Conservation (phyloP, 2,888 invertebrate species). For the Ectemnius cavifrons region DNA sequence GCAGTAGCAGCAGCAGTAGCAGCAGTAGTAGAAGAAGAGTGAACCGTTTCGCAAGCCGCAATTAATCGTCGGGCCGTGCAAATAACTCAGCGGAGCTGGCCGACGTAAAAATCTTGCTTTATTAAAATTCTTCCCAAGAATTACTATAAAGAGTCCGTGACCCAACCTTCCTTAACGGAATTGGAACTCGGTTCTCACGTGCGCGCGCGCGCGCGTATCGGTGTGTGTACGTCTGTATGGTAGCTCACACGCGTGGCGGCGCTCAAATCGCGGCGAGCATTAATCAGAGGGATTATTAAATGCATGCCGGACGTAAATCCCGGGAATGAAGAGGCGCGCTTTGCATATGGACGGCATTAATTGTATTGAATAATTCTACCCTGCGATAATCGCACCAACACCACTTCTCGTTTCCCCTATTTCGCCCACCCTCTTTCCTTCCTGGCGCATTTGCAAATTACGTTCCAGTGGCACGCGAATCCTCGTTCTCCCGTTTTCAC, state of each 20-base stretch:
- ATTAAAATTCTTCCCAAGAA: conserved; percentile 9
- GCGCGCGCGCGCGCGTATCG: background rate
- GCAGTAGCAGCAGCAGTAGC: background rate
- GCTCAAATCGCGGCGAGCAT: background rate
- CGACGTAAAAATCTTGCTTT: conserved; percentile 7
- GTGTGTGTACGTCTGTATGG: background rate
- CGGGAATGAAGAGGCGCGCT: conserved; percentile 6
- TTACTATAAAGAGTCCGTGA: background rate
- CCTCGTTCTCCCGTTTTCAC: no score
- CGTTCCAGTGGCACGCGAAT: no score
- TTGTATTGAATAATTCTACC: conserved; percentile 15
- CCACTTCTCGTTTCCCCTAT: background rate
- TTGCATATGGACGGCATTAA: conserved; percentile 1
- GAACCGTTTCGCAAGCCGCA: no score
- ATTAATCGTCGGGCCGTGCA: no score
- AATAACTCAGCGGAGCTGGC: background rate
- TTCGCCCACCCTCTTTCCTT: background rate
- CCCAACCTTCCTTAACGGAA: no score
- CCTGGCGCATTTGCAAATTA: no score
- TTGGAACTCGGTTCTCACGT: background rate
- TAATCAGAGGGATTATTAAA: conserved; percentile 14
- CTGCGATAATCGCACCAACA: conserved; percentile 2
- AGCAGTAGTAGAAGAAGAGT: background rate
- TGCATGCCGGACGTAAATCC: conserved; percentile 7
- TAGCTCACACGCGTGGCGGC: no score